Evolutionary conservation across 2,888 invertebrate species (phyloP).

Genomic region (Thereva unica): DNA sequence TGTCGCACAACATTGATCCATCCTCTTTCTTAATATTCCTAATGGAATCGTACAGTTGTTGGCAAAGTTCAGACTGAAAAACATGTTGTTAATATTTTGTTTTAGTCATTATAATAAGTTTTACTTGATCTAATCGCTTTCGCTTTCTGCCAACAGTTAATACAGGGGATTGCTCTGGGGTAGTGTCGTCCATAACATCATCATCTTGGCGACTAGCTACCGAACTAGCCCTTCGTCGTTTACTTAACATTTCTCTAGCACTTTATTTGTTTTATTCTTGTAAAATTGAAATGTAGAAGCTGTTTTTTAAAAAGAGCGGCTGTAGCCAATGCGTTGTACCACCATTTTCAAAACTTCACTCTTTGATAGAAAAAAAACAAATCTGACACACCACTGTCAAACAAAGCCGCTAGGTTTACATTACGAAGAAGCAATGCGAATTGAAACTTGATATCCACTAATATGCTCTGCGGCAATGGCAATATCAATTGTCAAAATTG

Average conservation of each 20-base stretch:
- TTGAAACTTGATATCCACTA: too few species aligned
- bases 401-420: too few species aligned
- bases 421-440: too few species aligned
- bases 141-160: constrained; percentile 62
- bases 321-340: too few species aligned
- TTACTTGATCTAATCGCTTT: constrained; percentile 76
- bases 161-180: constrained; percentile 58
- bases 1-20: constrained; percentile 86
- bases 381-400: too few species aligned
- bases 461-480: too few species aligned
- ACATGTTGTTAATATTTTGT: background rate
- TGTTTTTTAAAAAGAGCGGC: too few species aligned
- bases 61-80: constrained; percentile 76
- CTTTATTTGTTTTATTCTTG: too few species aligned
- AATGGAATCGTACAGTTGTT: constrained; percentile 90
- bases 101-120: background rate
- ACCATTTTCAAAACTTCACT: too few species aligned
- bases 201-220: constrained; percentile 75
- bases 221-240: constrained; percentile 81
- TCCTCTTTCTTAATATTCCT: constrained; percentile 91
- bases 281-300: too few species aligned
- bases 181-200: constrained; percentile 71
- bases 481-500: too few species aligned
- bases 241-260: constrained; percentile 65
- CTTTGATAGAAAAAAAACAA: too few species aligned